Base-by-base conservation (phyloP, 2,797 vertebrate genomes). In the Molothrus ater region DNA sequence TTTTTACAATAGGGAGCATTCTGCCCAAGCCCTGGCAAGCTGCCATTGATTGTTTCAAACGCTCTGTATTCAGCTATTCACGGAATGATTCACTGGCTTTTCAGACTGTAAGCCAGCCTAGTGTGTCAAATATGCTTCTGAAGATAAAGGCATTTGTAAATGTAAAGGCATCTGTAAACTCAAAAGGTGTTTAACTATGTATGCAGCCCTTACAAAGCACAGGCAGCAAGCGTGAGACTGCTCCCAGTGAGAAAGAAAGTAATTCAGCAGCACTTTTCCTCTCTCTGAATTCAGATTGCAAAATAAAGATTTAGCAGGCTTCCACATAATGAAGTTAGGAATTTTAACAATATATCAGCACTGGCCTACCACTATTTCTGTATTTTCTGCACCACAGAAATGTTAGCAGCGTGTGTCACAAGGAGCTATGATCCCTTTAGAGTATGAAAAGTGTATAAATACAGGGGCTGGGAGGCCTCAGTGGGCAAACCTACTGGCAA, bases 11-110 rank as follows among this genome's bases (percentile, higher is more conserved):
- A 68, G 69, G 17, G 34, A 96, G 63, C 10, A 3, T 92, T 94
- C 84, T 88, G 81, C 74, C 53, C 68, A 85, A 75, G 83, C 79
- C 80, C 76, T 78, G 78, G 90, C 79, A 93, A 95, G 83, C 87
- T 93, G 90, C 91, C 96, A 87, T 2, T 81, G 87, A 96, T 95
- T 95, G 94, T 95, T 96, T 97, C 88, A 93, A 65, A 93, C 40
- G 54, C 80, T 97, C 88, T 85, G 42, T 78, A 86, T 91, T 96
- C 88, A 94, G 80, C 80, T 95, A 87, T 95, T 93, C 95, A 91
- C 17, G n/a, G 31, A 79, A 90, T 68, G 71, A 95, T 68, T 91
- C 75, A 61, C 64, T 64, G 73, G 88, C 80, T 95, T 93, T 96
- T 94, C 80, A 89, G 50, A 61, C 38, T 21, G 64, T 82, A 94